Evolutionary conservation across 2,797 vertebrate species (phyloP), one percentile per base, ranked within the genome.

Genomic region (Siniperca undulata): DNA sequence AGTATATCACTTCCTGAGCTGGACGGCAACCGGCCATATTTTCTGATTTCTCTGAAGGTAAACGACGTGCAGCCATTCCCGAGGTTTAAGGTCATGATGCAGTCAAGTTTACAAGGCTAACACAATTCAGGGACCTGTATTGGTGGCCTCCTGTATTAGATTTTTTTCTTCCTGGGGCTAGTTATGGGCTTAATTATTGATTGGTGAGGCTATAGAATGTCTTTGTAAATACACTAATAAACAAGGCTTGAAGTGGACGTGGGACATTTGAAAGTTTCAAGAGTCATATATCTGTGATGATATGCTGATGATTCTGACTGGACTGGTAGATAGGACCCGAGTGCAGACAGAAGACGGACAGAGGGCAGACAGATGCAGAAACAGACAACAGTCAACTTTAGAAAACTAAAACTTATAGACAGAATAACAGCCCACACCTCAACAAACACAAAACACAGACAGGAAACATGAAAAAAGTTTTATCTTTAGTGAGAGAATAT

Each of bases 1-100:
- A 73, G 58, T 80, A 62, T 80, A 83, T 85, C 86, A 78, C 81
- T 58, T 71, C 62, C 70, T 52, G 72, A 62, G 75, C 80, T 68
- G 74, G 59, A 74, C 2, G 24, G 59, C 36, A 52, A 38, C 38
- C 38, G 20, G 34, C 44, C 66, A 60, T 70, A 64, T 81, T 73
- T 74, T 80, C 24, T 61, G 16, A 50, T 81, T 65, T 74, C 44
- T 53, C 72, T 4, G 24, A 80, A 75, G 59, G 40, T 56, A 82
- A 36, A 80, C 20, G 24, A 70, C 13, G 6, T 22, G 19, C 52
- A 80, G 36, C 70, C 52, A 34, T 65, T 83, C 42, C 14, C 19
- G 4, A 50, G 27, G 66, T 68, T 85, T 65, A 61, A 67, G 70
- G 73, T 85, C 76, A 58, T 3, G n/a, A 60, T 66, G 62, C 67